phyloP scores from a whole-genome alignment of 2,888 invertebrate genomes.

The Standfussiana lucernea region DNA sequence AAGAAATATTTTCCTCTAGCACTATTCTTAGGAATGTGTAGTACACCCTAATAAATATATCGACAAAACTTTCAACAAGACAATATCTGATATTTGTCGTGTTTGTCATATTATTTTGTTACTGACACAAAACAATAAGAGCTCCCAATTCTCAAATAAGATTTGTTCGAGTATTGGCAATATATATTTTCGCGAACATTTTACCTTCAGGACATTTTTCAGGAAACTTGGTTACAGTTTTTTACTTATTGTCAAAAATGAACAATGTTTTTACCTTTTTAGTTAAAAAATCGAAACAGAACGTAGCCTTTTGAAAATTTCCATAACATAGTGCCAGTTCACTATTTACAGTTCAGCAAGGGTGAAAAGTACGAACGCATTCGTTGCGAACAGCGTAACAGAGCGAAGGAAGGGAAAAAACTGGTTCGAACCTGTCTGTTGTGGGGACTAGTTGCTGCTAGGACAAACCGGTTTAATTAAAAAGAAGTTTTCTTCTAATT shows the following conservation, averaged over 20 bases:
- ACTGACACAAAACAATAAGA: slow-evolving; percentile 47
- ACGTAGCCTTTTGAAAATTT: slow-evolving; percentile 28
- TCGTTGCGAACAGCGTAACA: slow-evolving; percentile 22
- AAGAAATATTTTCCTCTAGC: neutral
- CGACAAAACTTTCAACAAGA: slow-evolving; percentile 37
- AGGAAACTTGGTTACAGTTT: neutral
- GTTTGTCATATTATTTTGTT: slow-evolving; percentile 47
- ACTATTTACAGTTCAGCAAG: slow-evolving; percentile 41
- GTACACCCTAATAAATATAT: slow-evolving; percentile 36
- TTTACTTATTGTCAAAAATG: neutral
- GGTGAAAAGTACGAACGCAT: slow-evolving; percentile 32
- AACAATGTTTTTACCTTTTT: neutral
- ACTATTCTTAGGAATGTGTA: neutral
- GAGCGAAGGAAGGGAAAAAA: slow-evolving; percentile 22
- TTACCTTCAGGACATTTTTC: slow-evolving; percentile 18
- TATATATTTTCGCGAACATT: slow-evolving; percentile 24
- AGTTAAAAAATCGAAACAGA: neutral
- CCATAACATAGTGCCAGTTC: slow-evolving; percentile 34
- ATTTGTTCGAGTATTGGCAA: slow-evolving; percentile 46
- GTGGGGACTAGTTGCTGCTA: slow-evolving; percentile 21
- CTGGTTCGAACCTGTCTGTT: neutral
- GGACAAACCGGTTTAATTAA: slow-evolving; percentile 40
- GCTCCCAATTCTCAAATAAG: slow-evolving; percentile 51
- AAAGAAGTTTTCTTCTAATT: slow-evolving; percentile 24
- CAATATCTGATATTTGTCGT: slow-evolving; percentile 28